A percentile compares a stretch with the other conserved stretches of the same genome.
phyloP scores from a whole-genome alignment of 2,113 vertebrate genomes.

The Argyrosomus japonicus region DNA sequence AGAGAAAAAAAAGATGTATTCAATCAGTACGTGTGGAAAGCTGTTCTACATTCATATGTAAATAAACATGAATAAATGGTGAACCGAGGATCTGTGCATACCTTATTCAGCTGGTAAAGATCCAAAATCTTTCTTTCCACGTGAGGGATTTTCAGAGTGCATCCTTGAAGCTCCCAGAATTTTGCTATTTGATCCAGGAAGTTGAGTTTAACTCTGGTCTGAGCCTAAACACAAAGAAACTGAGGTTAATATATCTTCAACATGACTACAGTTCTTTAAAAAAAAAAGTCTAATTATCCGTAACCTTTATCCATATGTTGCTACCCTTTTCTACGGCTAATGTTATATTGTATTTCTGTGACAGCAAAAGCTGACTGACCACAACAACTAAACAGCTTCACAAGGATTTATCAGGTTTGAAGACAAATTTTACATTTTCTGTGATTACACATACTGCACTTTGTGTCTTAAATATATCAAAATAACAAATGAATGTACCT shows the following conservation, averaged over 20 bases:
- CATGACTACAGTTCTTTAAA: background rate
- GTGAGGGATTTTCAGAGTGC: constrained; percentile 96
- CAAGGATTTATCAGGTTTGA: background rate
- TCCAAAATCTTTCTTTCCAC: constrained; percentile 97
- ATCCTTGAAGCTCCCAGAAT: constrained; percentile 99
- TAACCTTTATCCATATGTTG: constrained; percentile 9
- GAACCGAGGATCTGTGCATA: constrained; percentile 59
- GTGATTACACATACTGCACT: background rate
- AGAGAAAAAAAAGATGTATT: constrained; percentile 24
- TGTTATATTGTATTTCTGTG: background rate
- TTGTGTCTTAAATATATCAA: background rate
- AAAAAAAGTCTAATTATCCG: background rate
- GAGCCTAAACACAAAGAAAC: constrained; percentile 85
- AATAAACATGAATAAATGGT: background rate
- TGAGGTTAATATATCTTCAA: background rate
- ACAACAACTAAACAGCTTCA: background rate
- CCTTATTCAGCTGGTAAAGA: constrained; percentile 96
- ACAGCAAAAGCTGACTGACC: background rate
- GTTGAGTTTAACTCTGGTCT: constrained; percentile 97
- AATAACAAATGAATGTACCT: constrained; percentile 83
- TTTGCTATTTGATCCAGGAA: constrained; percentile 99
- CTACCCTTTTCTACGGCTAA: background rate
- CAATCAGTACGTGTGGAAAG: background rate
- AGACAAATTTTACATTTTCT: background rate
- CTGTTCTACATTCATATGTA: background rate